Evolutionary conservation across 2,113 vertebrate species (phyloP), one percentile per base, ranked within the genome.

Genomic region (Cisticola juncidis): DNA sequence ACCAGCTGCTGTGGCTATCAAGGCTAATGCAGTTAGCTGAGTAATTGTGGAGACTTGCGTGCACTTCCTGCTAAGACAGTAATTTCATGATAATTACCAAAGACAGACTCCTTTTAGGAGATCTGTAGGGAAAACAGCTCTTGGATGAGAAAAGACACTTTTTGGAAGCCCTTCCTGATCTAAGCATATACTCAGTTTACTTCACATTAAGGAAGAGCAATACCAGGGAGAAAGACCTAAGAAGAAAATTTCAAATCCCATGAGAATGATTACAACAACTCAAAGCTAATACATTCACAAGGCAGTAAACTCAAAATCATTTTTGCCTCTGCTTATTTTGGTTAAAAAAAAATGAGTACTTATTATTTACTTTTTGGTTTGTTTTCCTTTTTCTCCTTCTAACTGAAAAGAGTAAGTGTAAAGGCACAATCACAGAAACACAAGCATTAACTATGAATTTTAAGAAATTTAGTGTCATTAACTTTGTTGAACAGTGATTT

Each of bases 21-120:
- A 19, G 82, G 82, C 71, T 96, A 96, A 97, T 93, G 88, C 57
- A 93, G 78, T 96, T 97, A 97, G 95, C 86, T 89, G 92, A 95
- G 81, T 95, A 94, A 97, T 95, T 91, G 90, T 82, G 64, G 80
- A 70, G 88, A 79, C 72, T 86, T 88, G 88, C 25, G 6, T 94
- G 93, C 57, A 72, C 92, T 96, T 97, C 95, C 95, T 97, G 92
- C 92, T 95, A 84, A 86, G 94, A 95, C 2, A 0, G 82, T 96
- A 93, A 96, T 96, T 96, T 81, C 80, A 86, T 78, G 64, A 53
- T 86, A 86, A 95, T 95, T 96, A 93, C 48, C 80, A 74, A 92
- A 96, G 88, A 68, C 92, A 96, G 95, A 65, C 88, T 88, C 79
- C 74, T 96, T 87, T 92, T 69, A 69, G 90, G 76, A 74, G 82